Percentiles rank a stretch among this genome's conserved stretches.
Conservation (phyloP, 2,113 vertebrate species). For the Australoheros scitulus region DNA sequence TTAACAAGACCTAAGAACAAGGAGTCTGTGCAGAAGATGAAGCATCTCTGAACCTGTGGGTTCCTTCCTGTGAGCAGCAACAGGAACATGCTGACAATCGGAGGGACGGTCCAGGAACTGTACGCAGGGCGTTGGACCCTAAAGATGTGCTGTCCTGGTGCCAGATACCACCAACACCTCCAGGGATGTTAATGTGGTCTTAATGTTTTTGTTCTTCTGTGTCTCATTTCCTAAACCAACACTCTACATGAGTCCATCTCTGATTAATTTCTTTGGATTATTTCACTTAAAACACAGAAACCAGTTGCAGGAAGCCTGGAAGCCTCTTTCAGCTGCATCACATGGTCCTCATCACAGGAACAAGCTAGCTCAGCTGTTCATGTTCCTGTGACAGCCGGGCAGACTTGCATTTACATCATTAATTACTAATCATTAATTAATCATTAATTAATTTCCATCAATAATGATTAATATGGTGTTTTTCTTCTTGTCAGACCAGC, state of each 20-base stretch:
- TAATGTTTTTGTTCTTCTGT: background rate
- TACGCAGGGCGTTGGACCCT: background rate
- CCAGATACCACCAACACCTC: rapidly evolving
- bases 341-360: background rate
- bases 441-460: too few relatives aligned
- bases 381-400: background rate
- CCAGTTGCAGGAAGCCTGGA: background rate
- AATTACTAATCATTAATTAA: too few relatives aligned
- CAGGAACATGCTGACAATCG: background rate
- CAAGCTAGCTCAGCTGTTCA: background rate
- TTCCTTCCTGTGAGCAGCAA: background rate
- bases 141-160: background rate
- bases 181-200: background rate
- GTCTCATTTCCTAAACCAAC: background rate
- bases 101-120: background rate
- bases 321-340: background rate
- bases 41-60: background rate
- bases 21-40: background rate
- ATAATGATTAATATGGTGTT: background rate
- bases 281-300: background rate
- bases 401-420: background rate
- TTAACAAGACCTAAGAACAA: background rate
- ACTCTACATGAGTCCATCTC: background rate
- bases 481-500: conserved; percentile 42
- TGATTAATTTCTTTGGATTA: background rate